phyloP scores from a whole-genome alignment of 2,113 vertebrate genomes.

The Sceloporus tristichus region DNA sequence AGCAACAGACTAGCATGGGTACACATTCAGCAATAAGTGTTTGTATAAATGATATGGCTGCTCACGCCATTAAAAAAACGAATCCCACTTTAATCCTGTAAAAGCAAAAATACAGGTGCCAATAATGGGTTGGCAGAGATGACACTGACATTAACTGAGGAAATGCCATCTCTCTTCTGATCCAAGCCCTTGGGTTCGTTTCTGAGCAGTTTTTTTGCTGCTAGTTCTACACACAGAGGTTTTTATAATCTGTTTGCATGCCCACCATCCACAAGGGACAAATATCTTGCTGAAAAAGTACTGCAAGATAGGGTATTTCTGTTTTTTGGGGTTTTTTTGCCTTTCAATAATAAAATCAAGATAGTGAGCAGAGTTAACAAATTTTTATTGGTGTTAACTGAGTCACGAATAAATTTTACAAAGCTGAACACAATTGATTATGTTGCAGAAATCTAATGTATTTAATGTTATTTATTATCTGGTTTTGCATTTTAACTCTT shows the following conservation, averaged over 20 bases:
- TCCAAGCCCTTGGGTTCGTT: not conserved
- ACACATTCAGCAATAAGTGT: not conserved
- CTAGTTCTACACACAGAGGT: not conserved
- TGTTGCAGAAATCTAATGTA: not conserved
- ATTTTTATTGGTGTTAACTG: not conserved
- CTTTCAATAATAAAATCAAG: not conserved
- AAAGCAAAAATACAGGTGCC: not conserved
- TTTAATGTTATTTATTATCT: not conserved
- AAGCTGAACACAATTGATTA: not conserved
- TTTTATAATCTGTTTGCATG: too few relatives aligned
- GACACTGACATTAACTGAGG: not conserved
- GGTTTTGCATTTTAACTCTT: not conserved
- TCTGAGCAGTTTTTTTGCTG: not conserved
- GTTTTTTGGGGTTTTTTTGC: not conserved
- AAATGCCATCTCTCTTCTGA: not conserved
- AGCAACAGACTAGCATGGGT: not conserved
- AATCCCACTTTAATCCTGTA: not conserved
- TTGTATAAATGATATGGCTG: not conserved
- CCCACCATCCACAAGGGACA: not conserved
- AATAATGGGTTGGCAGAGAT: not conserved
- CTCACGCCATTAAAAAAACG: not conserved
- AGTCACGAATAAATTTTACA: not conserved
- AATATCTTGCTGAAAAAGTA: too few relatives aligned
- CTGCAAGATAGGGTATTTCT: too few relatives aligned
- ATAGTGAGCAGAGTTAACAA: not conserved